These are phyloP conservation scores for Andrena bucephala DNA, from an alignment of 2,888 invertebrate genomes.

Conservation along the genomic window DNA sequence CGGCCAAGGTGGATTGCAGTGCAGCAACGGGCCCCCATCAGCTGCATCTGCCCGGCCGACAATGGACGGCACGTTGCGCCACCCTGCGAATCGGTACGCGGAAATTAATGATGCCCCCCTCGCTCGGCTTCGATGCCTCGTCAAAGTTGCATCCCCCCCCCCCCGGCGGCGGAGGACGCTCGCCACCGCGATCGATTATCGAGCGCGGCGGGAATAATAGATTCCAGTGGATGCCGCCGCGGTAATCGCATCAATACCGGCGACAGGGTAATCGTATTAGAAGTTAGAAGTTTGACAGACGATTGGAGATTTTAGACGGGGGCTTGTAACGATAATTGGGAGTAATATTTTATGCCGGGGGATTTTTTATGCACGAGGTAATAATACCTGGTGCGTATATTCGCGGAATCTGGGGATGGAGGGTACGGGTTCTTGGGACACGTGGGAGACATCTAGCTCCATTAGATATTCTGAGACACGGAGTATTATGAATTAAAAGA, in stretches of 20 bases:
- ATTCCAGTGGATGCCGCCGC: neutral
- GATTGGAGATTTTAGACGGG: neutral
- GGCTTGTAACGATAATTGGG: neutral
- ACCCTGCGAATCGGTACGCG: constrained; percentile 57
- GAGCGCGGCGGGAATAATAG: constrained; percentile 8
- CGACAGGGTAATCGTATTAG: neutral
- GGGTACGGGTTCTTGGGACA: too few relatives aligned
- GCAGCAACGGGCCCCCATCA: constrained; percentile 51
- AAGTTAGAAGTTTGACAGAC: neutral
- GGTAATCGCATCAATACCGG: neutral
- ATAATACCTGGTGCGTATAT: too few relatives aligned
- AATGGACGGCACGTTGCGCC: constrained; percentile 55
- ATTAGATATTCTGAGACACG: too few relatives aligned
- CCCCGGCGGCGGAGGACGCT: neutral
- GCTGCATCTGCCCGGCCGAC: constrained; percentile 74
- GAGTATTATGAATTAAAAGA: too few relatives aligned
- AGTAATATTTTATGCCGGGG: constrained; percentile 2
- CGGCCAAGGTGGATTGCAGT: constrained; percentile 71
- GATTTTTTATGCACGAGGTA: neutral
- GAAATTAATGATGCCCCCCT: constrained; percentile 51
- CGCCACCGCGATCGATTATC: neutral
- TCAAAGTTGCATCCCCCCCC: constrained; percentile 26
- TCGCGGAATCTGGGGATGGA: too few relatives aligned
- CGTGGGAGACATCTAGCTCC: too few relatives aligned
- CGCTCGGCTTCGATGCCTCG: constrained; percentile 5